A percentile compares a stretch with the other conserved stretches of the same genome.
Evolutionary conservation across 2,888 invertebrate genomes (phyloP).

Genomic region (Ischnura elegans): DNA sequence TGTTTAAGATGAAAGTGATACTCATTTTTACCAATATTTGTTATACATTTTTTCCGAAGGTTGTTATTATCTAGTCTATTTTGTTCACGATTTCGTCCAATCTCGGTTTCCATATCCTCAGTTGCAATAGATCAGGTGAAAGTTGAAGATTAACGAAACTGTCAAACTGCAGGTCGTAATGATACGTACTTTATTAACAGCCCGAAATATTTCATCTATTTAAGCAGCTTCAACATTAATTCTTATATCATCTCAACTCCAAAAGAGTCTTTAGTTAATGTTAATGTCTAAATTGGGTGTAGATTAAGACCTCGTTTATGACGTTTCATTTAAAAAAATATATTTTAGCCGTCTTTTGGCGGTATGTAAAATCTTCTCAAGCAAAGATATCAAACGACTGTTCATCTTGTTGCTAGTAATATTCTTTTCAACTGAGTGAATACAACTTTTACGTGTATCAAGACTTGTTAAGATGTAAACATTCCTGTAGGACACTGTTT

Average conservation of each 20-base stretch:
- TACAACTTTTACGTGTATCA: neutral
- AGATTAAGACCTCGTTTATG: neutral
- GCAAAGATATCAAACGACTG: neutral
- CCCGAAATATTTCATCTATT: neutral
- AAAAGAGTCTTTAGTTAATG: neutral
- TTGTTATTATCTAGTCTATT: constrained; percentile 28
- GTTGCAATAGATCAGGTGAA: neutral
- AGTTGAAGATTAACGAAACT: neutral
- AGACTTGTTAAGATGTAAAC: neutral
- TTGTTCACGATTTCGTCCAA: neutral
- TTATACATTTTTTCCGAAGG: neutral
- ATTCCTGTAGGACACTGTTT: neutral
- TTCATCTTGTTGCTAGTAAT: too few relatives aligned
- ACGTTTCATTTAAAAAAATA: neutral
- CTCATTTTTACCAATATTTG: neutral
- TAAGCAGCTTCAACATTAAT: neutral
- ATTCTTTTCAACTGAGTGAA: neutral
- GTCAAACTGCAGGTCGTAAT: neutral
- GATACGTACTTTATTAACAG: neutral
- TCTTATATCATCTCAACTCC: neutral
- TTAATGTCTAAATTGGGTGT: neutral
- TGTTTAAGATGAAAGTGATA: neutral
- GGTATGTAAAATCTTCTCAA: neutral
- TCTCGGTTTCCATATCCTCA: neutral
- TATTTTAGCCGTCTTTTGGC: neutral